Base-by-base conservation (phyloP, 2,888 invertebrate species). In the Drosophila pseudotakahashii region DNA sequence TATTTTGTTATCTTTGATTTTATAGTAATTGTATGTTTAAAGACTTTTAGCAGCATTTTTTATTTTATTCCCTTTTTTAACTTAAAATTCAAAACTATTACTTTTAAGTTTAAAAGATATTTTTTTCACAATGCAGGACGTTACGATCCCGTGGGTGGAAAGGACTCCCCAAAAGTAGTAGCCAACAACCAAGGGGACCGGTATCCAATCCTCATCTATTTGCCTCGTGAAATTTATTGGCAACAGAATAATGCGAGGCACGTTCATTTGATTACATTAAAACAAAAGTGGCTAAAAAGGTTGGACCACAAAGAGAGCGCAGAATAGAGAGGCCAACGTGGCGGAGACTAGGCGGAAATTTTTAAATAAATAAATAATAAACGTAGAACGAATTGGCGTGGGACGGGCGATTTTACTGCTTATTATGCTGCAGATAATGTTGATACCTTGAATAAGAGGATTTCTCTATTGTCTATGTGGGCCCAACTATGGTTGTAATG, bases 251-350 rank as follows among this genome's bases (percentile, higher is more conserved):
- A 89, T 89, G 90, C 90, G 78, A 75, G 85, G 88, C 90, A 89
- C 89, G 89, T 89, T 83, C 89, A 88, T 89, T 89, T 89, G 89
- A 88, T 89, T 89, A 89, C 90, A 88, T 89, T 88, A 89, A 89
- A 85, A 81, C 76, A 77, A 81, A 84, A 82, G 82, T 84, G 83
- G 89, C 87, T 88, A 89, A 85, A 89, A 89, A 89, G 88, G 88
- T 88, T 81, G 77, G 59, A 50, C 74, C 67, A 67, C 66, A 67
- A 47, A 54, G 55, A 32, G 52, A 14, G n/a, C 7, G 42, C 6
- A 36, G 14, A 10, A 37, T 47, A 30, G 14, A 34, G 48, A 32
- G 26, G 3, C 45, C 23, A 47, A 6, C 47, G 30, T 7, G 5
- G 37, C 41, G 54, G 39, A 39, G 55, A 51, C 61, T 73, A 57